Base-by-base conservation (phyloP, 2,113 vertebrate genomes). In the Leptodactylus fuscus region DNA sequence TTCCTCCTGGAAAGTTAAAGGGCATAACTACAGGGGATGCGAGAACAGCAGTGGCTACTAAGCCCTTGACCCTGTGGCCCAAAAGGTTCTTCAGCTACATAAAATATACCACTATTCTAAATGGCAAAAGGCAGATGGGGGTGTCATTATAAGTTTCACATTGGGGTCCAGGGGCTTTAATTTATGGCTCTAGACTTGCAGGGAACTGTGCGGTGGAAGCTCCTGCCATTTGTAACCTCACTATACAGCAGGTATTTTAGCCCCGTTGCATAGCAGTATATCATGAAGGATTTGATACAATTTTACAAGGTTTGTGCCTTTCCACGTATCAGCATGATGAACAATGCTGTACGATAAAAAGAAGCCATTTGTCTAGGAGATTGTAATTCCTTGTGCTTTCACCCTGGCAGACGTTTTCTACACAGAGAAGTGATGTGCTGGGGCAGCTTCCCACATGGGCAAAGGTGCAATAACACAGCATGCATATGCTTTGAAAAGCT, bases 381-480 rank as follows among this genome's bases (percentile, higher is more conserved):
- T 67, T 34, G 32, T 22, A 1, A 69, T 62, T 13, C 29, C 58
- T 13, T 62, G 58, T 69, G 65, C 34, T 22, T 36, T 38, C 20
- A 22, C 65, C 32, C 65, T 69, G 20, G 65, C 65, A 69, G 65
- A 18, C 65, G 22, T 69, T 18, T 16, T 20, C 32, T 34, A 34
- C 6, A 20, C 29, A 38, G 34, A 69, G 7, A 69, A 69, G 1
- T 69, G 34, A 69, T 38, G 65, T 69, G 65, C 4, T 11, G 38
- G 18, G 65, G 65, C 32, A 69, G 34, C 65, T 38, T 38, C 32
- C 65, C 36, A 22, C 11, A 9, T 22, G 34, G 65, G 65, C 34
- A 69, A 69, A 69, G 65, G 65, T 69, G 34, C 29, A 36, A 69
- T 69, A 36, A 36, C 65, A 12, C 65, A 69, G 65, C 65, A 22